These are phyloP conservation scores for Trissolcus basalis DNA, from an alignment of 1,140 invertebrate genomes.

Conservation along the genomic window DNA sequence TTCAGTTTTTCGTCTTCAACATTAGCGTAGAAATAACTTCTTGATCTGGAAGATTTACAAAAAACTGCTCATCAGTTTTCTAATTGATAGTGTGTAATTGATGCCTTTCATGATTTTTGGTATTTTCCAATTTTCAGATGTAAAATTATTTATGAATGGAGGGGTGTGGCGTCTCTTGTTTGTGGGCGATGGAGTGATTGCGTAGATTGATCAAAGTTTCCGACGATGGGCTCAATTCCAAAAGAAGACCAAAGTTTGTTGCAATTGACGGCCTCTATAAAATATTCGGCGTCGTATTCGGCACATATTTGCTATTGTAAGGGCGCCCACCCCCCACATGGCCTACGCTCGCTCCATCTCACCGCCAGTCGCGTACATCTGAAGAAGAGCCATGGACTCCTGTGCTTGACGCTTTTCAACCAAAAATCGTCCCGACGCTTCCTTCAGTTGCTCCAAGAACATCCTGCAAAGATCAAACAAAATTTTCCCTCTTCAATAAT, in stretches of 20 bases:
- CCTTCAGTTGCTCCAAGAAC: slow-evolving; percentile 88
- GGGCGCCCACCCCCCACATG: slow-evolving; percentile 76
- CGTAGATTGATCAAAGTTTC: slow-evolving; percentile 15
- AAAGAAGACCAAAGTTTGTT: slow-evolving; percentile 72
- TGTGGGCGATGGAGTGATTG: too few relatives aligned
- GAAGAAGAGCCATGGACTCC: slow-evolving; percentile 87
- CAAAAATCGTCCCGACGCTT: slow-evolving; percentile 86
- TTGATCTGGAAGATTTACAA: too few relatives aligned
- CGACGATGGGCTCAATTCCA: slow-evolving; percentile 71
- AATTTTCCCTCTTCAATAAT: not conserved
- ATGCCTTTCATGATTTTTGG: too few relatives aligned
- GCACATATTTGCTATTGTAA: slow-evolving; percentile 74
- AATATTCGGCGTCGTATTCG: slow-evolving; percentile 72
- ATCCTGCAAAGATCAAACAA: slow-evolving; percentile 77
- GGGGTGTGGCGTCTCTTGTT: slow-evolving; percentile 4
- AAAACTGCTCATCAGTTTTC: too few relatives aligned
- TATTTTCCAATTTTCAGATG: too few relatives aligned
- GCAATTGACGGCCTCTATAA: slow-evolving; percentile 72
- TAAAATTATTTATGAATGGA: slow-evolving; percentile 3
- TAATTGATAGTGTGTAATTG: too few relatives aligned
- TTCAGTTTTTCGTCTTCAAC: too few relatives aligned
- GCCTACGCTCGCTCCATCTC: slow-evolving; percentile 75
- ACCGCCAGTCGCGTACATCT: slow-evolving; percentile 74
- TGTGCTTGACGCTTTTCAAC: slow-evolving; percentile 88
- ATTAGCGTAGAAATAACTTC: too few relatives aligned